phyloP scores from a whole-genome alignment of 2,113 vertebrate genomes.

The Ceyx cyanopectus region DNA sequence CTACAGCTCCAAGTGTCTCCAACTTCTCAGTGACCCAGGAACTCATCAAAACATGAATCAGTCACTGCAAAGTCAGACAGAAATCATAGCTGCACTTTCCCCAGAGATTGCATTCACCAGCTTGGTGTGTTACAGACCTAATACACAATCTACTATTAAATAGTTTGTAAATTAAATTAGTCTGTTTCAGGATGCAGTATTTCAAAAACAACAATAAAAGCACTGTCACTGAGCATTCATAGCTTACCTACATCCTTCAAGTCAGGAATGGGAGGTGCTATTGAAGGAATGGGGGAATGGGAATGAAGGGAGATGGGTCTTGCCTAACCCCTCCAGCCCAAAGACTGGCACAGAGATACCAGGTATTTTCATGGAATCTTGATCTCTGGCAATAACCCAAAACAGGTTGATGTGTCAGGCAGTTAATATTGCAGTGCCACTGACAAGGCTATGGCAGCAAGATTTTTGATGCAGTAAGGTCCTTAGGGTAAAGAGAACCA shows the following conservation, averaged over 20 bases:
- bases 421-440: accelerated
- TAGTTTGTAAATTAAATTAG: not conserved
- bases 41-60: not conserved
- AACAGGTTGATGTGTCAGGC: not conserved
- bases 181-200: not conserved
- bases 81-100: not conserved
- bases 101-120: not conserved
- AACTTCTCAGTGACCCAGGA: not conserved
- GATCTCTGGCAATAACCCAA: not conserved
- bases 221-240: not conserved
- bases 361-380: not conserved
- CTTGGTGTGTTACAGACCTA: not conserved
- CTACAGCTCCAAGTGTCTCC: not conserved
- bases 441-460: not conserved
- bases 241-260: not conserved
- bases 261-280: not conserved
- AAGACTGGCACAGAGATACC: not conserved
- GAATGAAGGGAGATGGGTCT: not conserved
- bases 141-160: not conserved
- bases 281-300: not conserved
- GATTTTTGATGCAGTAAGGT: not conserved
- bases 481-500: not conserved
- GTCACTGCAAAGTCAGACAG: not conserved
- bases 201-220: not conserved
- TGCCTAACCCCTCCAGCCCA: not conserved